These are phyloP conservation scores for Lagopus muta DNA, from an alignment of 2,113 vertebrate genomes.

Conservation along the genomic window DNA sequence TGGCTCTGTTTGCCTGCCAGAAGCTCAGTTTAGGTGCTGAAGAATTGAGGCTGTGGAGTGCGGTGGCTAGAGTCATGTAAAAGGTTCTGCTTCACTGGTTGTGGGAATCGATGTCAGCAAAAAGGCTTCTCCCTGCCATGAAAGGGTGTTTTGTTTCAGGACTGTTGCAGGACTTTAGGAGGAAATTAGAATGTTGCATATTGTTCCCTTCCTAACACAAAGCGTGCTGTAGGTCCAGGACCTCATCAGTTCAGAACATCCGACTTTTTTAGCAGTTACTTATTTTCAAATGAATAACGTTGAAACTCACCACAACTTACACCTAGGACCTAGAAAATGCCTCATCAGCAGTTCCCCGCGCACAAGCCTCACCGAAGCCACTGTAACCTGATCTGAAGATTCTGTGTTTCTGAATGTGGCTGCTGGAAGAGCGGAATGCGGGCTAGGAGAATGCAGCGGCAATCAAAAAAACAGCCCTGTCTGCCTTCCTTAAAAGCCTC, in stretches of 20 bases:
- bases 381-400: background rate
- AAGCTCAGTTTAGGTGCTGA: background rate
- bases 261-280: background rate
- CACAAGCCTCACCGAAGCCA: background rate
- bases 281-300: background rate
- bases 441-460: background rate
- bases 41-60: background rate
- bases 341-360: background rate
- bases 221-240: background rate
- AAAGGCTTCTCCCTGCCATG: background rate
- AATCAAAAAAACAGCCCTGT: background rate
- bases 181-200: background rate
- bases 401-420: background rate
- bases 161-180: background rate
- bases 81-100: background rate
- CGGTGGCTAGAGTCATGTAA: background rate
- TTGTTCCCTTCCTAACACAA: background rate
- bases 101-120: background rate
- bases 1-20: background rate
- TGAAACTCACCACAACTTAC: background rate
- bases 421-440: background rate
- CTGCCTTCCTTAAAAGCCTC: background rate
- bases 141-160: background rate
- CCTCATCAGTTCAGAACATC: background rate
- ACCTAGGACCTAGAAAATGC: background rate